Evolutionary conservation across 1,140 invertebrate species (phyloP).

Genomic region (Papilio aristodemus): DNA sequence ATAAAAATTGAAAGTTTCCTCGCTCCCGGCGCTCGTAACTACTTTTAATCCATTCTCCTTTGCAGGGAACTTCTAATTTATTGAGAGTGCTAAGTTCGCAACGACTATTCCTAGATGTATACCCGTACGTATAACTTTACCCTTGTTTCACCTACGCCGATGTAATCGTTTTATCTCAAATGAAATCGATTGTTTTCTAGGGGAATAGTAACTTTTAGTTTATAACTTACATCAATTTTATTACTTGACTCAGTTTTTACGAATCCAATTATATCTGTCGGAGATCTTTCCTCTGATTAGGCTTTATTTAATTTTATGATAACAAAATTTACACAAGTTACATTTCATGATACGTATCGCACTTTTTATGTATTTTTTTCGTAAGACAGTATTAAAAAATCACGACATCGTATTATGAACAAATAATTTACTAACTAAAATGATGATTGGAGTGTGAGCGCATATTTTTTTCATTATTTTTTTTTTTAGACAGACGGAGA

Average conservation of each 20-base stretch:
- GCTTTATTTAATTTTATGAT: slow-evolving; percentile 21
- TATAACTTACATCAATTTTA: slow-evolving; percentile 36
- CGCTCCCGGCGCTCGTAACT: slow-evolving; percentile 68
- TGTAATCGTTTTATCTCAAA: slow-evolving; percentile 59
- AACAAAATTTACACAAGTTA: neutral
- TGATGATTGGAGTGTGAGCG: no score
- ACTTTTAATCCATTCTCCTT: slow-evolving; percentile 79
- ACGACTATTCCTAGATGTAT: slow-evolving; percentile 59
- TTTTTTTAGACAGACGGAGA: no score
- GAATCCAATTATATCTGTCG: slow-evolving; percentile 27
- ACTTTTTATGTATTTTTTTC: neutral
- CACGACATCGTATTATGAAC: neutral
- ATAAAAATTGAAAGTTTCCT: slow-evolving; percentile 79
- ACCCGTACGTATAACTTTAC: slow-evolving; percentile 55
- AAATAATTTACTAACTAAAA: no score
- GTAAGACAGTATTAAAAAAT: neutral
- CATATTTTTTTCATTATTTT: no score
- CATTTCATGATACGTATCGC: neutral
- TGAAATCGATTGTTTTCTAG: slow-evolving; percentile 43
- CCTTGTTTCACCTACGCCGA: slow-evolving; percentile 64
- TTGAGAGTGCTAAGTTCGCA: slow-evolving; percentile 77
- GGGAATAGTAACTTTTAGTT: slow-evolving; percentile 27
- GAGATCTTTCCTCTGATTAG: slow-evolving; percentile 18
- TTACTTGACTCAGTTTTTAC: slow-evolving; percentile 25
- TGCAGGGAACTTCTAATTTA: slow-evolving; percentile 77